These are phyloP conservation scores for Sphenodon punctatus DNA, from an alignment of 2,797 vertebrate genomes.

Conservation along the genomic window DNA sequence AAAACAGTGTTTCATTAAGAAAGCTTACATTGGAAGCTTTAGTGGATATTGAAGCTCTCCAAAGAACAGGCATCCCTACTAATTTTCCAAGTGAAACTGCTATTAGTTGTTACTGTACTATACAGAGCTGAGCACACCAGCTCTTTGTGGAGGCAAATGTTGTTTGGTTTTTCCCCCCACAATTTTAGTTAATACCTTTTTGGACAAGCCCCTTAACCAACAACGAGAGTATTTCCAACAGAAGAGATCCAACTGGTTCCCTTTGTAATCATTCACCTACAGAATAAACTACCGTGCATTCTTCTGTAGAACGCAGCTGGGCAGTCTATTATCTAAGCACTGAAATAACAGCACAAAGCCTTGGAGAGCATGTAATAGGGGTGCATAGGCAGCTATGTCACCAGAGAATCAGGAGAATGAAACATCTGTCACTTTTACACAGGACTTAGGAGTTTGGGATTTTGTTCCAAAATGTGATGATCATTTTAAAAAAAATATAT, in stretches of 20 bases:
- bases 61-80: not conserved
- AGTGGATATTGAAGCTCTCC: not conserved
- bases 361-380: not conserved
- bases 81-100: slow-evolving; percentile 3
- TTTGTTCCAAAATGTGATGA: not conserved
- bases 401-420: not conserved
- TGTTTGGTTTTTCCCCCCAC: not conserved
- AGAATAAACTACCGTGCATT: not conserved
- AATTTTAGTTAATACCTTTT: not conserved
- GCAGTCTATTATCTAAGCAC: not conserved
- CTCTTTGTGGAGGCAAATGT: not conserved
- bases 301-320: not conserved
- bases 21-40: not conserved
- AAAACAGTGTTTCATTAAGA: not conserved
- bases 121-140: not conserved
- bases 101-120: not conserved
- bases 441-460: not conserved
- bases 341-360: slow-evolving; percentile 3
- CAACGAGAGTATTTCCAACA: not conserved
- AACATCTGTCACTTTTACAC: not conserved
- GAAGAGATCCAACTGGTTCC: not conserved
- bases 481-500: not conserved
- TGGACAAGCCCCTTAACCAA: not conserved
- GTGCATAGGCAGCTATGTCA: not conserved
- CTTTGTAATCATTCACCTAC: not conserved